phyloP scores from a whole-genome alignment of 2,113 vertebrate species.

The Dasyprocta punctata region DNA sequence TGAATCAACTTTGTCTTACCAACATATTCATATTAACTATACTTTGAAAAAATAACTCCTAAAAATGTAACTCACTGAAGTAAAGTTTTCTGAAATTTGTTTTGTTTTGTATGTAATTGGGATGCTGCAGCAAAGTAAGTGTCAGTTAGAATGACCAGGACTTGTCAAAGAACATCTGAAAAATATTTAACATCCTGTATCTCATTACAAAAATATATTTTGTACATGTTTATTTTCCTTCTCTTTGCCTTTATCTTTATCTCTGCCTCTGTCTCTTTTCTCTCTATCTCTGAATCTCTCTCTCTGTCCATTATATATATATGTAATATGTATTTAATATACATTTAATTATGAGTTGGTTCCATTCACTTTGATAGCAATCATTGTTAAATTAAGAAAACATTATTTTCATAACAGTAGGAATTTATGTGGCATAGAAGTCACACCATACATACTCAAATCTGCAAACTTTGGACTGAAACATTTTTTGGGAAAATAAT shows the following conservation, averaged over 20 bases:
- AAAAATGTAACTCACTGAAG: background rate
- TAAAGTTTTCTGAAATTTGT: background rate
- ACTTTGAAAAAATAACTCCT: background rate
- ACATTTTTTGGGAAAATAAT: background rate
- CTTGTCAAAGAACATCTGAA: background rate
- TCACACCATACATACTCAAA: background rate
- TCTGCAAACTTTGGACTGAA: background rate
- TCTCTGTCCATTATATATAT: background rate
- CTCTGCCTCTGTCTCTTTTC: background rate
- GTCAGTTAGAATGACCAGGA: background rate
- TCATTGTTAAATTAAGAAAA: background rate
- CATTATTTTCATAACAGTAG: background rate
- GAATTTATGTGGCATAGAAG: background rate
- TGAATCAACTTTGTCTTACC: background rate
- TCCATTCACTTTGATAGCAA: background rate
- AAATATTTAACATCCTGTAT: background rate
- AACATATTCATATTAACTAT: background rate
- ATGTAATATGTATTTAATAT: background rate
- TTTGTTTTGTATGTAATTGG: background rate
- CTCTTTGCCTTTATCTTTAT: background rate
- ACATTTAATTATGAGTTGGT: background rate
- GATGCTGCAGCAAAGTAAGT: background rate
- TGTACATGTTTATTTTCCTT: background rate
- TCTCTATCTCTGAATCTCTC: background rate
- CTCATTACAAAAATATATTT: background rate